A percentile compares a stretch with the other conserved stretches of the same genome.
phyloP scores from a whole-genome alignment of 2,888 invertebrate genomes.

The Agonopterix arenella region DNA sequence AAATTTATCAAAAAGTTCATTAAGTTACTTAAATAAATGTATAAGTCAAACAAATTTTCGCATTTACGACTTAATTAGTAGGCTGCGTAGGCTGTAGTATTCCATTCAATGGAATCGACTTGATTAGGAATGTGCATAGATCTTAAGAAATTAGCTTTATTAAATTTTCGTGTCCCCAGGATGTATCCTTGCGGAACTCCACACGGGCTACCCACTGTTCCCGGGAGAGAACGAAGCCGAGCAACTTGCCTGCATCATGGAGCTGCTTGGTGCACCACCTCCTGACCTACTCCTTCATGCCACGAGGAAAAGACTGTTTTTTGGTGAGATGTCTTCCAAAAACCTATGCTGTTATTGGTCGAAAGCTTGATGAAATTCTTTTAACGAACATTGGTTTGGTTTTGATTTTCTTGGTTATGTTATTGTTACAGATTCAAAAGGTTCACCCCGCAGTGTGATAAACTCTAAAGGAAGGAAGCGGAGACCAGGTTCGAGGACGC shows the following conservation, averaged over 20 bases:
- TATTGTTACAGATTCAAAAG: constrained; percentile 85
- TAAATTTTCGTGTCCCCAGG: constrained; percentile 61
- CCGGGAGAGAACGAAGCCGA: constrained; percentile 98
- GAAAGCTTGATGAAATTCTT: not conserved
- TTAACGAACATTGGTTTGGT: not conserved
- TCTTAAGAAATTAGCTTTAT: too few species aligned
- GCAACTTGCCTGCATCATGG: constrained; percentile 98
- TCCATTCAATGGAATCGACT: too few species aligned
- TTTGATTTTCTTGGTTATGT: not conserved
- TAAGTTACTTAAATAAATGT: too few species aligned
- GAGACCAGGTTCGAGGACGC: constrained; percentile 88
- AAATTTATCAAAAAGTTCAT: too few species aligned
- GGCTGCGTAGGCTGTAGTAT: too few species aligned
- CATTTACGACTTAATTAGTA: too few species aligned
- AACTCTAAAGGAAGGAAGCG: constrained; percentile 96
- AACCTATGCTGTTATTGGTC: not conserved
- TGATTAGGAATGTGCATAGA: too few species aligned
- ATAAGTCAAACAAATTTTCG: too few species aligned
- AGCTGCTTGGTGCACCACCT: constrained; percentile 93
- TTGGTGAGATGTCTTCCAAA: constrained; percentile 75
- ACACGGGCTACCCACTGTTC: constrained; percentile 96
- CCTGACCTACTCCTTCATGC: constrained; percentile 90
- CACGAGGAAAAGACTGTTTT: constrained; percentile 90
- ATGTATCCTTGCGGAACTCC: constrained; percentile 96
- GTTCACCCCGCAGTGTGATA: constrained; percentile 92